Evolutionary conservation across 1,140 invertebrate species (phyloP).

Genomic region (Drosophila ogumai): DNA sequence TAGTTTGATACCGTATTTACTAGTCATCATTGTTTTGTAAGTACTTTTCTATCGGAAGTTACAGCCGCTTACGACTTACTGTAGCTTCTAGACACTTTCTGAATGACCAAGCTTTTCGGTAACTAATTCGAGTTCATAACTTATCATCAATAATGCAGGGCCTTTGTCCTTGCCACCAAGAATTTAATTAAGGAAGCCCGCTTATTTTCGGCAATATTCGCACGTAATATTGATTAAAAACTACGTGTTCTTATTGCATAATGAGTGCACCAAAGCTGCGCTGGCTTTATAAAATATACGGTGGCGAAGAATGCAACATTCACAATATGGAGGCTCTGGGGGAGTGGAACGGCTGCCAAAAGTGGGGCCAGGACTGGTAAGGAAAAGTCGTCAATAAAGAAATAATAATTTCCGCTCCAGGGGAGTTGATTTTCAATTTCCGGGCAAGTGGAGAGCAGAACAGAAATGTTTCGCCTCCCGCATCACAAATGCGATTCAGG

Average conservation of each 20-base stretch:
- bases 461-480: conserved; percentile 46
- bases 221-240: conserved; percentile 76
- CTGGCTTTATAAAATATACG: background rate
- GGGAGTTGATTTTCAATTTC: conserved; percentile 80
- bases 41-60: conserved; percentile 5
- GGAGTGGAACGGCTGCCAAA: conserved; percentile 8
- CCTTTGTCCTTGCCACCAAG: conserved; percentile 11
- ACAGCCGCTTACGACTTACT: background rate
- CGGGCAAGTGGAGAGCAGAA: conserved; percentile 45
- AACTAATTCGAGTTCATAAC: conserved; percentile 3
- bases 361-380: conserved; percentile 9
- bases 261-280: conserved; percentile 47
- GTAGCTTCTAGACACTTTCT: background rate
- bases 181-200: conserved; percentile 46
- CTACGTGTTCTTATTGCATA: conserved; percentile 69
- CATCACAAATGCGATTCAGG: conserved; percentile 22
- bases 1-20: conserved; percentile 6
- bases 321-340: conserved; percentile 16
- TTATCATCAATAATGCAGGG: conserved; percentile 9
- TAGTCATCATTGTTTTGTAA: conserved; percentile 11
- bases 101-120: background rate
- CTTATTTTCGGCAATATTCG: conserved; percentile 47
- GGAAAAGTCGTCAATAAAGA: conserved; percentile 68
- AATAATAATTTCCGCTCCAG: conserved; percentile 79
- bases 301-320: conserved; percentile 45